Base-by-base conservation (phyloP, 2,113 vertebrate genomes). In the Telmatochromis sp. region DNA sequence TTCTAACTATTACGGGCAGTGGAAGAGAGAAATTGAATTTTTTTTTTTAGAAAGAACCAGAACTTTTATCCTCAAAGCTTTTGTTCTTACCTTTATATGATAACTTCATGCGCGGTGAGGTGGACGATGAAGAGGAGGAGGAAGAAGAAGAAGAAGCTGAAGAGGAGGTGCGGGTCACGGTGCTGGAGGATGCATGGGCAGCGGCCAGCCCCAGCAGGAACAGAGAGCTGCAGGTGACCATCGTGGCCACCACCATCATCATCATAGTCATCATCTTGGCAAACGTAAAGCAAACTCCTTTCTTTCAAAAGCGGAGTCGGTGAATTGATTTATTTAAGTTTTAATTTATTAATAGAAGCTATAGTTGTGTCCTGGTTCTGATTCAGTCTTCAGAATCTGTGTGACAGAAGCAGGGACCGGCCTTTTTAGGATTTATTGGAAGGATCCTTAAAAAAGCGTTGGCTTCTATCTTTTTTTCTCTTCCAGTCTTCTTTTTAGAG, bases 81-180 rank as follows among this genome's bases (percentile, higher is more conserved):
- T 80, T 23, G n/a, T 53, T 78, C 92, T 89, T 92, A 96, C 96
- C 96, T 96, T 96, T 95, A 82, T 95, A 96, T 4, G 96, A 96
- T 75, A 96, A 95, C 89, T 96, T 96, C 95, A 96, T 96, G 23
- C 96, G 95, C 1, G 96, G 95, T 49, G 95, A 95, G 14, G 95
- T 91, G 1, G 94, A 91, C 1, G 92, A 92, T 45, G 95, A 95
- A 17, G 95, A 92, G 1, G 94, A 91, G 1, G 92, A 91, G 3
- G 93, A 88, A 1, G 93, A 15, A 3, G 93, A 60, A 3, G 91
- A 86, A 2, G 90, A 85, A 1, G 94, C 79, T 4, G 91, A 86
- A 35, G 91, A 84, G 31, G 93, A 85, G n/a, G 87, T 21, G 26
- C 86, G 92, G 21, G 85, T 83, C 81, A 92, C 8, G 3, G 88